A percentile compares a stretch with the other conserved stretches of the same genome.
Conservation (phyloP, 2,797 vertebrate genomes). For the Tiaroga cobitis region DNA sequence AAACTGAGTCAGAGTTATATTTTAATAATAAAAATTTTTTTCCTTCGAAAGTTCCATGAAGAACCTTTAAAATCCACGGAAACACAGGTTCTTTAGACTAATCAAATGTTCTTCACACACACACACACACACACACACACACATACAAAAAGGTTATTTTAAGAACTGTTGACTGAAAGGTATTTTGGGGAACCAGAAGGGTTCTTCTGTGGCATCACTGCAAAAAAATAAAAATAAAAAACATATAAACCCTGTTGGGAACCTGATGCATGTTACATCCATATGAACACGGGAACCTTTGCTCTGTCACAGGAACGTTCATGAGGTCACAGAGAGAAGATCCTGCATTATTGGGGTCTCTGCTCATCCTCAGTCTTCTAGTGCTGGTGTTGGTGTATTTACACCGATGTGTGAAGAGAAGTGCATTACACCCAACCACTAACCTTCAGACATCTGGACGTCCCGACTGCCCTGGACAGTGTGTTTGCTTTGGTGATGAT, state of each 20-base stretch:
- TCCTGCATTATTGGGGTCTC: conserved; percentile 65
- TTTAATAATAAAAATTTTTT: neutral
- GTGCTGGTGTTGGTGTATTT: conserved; percentile 68
- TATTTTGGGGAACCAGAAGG: neutral
- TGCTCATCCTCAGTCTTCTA: conserved; percentile 66
- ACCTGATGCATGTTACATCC: neutral
- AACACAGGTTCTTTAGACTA: neutral
- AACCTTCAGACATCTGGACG: conserved; percentile 27
- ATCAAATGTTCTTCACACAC: neutral
- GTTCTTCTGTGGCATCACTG: neutral
- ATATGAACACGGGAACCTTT: neutral
- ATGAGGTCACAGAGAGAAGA: conserved; percentile 33
- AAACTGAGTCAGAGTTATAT: too few relatives aligned
- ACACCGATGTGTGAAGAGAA: conserved; percentile 60
- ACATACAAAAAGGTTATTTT: too few relatives aligned
- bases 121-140: too few relatives aligned
- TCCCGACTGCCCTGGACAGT: neutral
- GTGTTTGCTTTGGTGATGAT: neutral
- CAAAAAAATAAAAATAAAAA: neutral
- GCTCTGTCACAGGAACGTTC: conserved; percentile 7
- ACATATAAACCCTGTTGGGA: neutral
- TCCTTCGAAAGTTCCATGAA: neutral
- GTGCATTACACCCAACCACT: neutral
- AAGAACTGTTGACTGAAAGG: neutral
- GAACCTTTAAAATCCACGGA: neutral